phyloP scores from a whole-genome alignment of 2,113 vertebrate genomes.

The Hypocryptadius cinnamomeus region DNA sequence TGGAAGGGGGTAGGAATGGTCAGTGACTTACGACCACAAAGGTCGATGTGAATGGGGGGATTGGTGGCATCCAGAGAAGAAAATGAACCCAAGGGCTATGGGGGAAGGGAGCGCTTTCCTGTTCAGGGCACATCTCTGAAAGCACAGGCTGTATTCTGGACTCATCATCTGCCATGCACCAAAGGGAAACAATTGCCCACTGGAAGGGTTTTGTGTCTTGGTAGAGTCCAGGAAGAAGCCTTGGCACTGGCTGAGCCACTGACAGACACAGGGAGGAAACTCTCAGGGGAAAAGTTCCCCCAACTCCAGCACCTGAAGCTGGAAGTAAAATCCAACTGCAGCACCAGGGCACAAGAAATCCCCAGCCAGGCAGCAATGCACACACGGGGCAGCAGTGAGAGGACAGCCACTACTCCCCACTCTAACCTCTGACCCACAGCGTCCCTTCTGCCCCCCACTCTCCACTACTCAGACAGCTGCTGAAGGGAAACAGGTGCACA shows the following conservation, averaged over 20 bases:
- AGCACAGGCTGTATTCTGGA: neutral
- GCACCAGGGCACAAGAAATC: neutral
- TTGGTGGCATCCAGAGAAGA: neutral
- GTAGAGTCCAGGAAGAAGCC: neutral
- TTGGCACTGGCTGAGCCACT: neutral
- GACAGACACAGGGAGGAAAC: neutral
- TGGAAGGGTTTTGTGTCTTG: neutral
- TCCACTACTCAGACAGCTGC: neutral
- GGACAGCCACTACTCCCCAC: accelerated
- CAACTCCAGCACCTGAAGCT: neutral
- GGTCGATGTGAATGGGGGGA: neutral
- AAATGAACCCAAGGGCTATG: neutral
- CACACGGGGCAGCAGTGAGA: neutral
- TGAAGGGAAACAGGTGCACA: accelerated
- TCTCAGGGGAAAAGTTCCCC: neutral
- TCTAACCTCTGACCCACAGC: accelerated
- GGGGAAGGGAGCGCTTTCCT: neutral
- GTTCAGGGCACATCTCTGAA: neutral
- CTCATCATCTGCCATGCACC: neutral
- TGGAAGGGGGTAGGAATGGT: neutral
- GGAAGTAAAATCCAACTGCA: accelerated
- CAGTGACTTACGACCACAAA: neutral
- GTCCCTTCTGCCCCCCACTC: neutral
- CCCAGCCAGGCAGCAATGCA: neutral
- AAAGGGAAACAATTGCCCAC: neutral